Percentiles rank a stretch among this genome's conserved stretches.
Evolutionary conservation across 2,797 vertebrate genomes (phyloP).

Genomic region (Loris lydekkerianus): DNA sequence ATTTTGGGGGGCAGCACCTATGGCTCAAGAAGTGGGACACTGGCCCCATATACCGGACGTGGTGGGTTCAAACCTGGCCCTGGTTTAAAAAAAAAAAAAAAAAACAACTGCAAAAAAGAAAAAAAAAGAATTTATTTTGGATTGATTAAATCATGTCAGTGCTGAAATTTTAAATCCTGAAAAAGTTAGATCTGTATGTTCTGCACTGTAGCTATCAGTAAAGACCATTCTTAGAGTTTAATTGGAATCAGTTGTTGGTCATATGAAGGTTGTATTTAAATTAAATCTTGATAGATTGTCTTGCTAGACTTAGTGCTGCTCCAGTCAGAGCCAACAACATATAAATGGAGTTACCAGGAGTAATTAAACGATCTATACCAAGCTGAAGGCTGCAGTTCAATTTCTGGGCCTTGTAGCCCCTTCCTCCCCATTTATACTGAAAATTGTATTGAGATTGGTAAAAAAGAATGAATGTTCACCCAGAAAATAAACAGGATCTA

Average conservation of each 20-base stretch:
- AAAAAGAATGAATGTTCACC: background rate
- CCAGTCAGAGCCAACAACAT: background rate
- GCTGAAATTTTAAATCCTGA: background rate
- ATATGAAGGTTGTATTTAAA: background rate
- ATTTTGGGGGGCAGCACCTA: background rate
- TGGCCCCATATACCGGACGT: too few relatives aligned
- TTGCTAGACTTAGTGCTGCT: background rate
- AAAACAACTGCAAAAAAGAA: too few relatives aligned
- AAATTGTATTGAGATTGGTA: background rate
- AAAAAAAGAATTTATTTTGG: background rate
- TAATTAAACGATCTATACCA: background rate
- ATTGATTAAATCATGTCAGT: background rate
- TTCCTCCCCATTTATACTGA: background rate
- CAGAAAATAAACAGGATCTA: background rate
- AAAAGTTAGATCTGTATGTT: background rate
- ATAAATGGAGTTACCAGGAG: background rate
- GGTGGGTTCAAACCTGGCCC: too few relatives aligned
- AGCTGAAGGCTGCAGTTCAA: background rate
- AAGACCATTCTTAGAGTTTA: background rate
- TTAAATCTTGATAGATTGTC: background rate
- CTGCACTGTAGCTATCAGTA: background rate
- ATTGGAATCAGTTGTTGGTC: background rate
- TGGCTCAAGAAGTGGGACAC: too few relatives aligned
- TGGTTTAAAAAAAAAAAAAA: too few relatives aligned
- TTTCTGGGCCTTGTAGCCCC: background rate